phyloP scores from a whole-genome alignment of 2,888 invertebrate species.

The Ligdia adustata region DNA sequence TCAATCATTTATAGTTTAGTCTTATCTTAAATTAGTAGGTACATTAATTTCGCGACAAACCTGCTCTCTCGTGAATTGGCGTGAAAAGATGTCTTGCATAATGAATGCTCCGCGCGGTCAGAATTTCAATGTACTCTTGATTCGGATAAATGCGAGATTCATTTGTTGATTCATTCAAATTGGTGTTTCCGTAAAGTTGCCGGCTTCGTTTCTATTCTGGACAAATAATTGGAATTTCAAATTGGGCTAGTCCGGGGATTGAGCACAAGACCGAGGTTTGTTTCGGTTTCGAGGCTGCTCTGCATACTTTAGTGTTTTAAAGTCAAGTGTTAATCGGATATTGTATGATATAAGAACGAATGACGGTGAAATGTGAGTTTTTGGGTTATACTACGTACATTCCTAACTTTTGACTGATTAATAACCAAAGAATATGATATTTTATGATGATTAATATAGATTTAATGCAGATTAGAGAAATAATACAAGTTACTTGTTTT shows the following conservation, averaged over 20 bases:
- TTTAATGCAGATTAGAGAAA: too few relatives aligned
- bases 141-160: constrained; percentile 16
- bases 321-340: too few relatives aligned
- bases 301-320: background rate
- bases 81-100: constrained; percentile 12
- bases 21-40: too few relatives aligned
- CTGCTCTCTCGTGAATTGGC: background rate
- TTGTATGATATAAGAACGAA: too few relatives aligned
- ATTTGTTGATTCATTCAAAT: constrained; percentile 25
- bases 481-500: too few relatives aligned
- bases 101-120: constrained; percentile 3
- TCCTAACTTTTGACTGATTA: too few relatives aligned
- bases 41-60: too few relatives aligned
- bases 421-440: too few relatives aligned
- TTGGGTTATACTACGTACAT: too few relatives aligned
- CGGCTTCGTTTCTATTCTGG: constrained; percentile 7
- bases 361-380: too few relatives aligned
- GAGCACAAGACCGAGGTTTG: background rate
- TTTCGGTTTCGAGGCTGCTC: background rate
- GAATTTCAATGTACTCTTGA: constrained; percentile 17
- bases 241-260: constrained; percentile 1
- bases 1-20: too few relatives aligned
- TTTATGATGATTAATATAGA: too few relatives aligned
- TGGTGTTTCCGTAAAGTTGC: constrained; percentile 10
- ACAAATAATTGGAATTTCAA: constrained; percentile 7